Conservation (phyloP, 2,888 invertebrate species). For the Hydropsyche betteni region DNA sequence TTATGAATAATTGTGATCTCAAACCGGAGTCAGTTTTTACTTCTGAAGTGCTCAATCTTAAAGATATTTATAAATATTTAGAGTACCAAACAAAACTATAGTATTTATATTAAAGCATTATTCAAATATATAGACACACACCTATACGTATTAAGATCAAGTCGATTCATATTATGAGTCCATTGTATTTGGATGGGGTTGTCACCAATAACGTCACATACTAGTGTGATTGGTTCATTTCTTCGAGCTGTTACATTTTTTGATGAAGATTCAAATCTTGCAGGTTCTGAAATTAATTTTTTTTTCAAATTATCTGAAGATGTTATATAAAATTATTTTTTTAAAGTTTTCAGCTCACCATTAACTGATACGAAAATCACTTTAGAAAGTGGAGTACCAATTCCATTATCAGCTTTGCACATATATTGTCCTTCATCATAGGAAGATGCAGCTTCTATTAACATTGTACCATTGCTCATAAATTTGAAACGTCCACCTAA, state of each 20-base stretch:
- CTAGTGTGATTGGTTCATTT: constrained; percentile 77
- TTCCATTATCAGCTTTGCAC: constrained; percentile 86
- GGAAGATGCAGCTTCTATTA: constrained; percentile 77
- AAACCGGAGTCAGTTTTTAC: constrained; percentile 80
- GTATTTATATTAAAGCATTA: neutral
- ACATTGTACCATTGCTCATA: constrained; percentile 76
- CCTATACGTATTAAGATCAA: constrained; percentile 77
- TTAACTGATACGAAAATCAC: constrained; percentile 83
- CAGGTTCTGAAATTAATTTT: constrained; percentile 69
- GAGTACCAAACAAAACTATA: neutral
- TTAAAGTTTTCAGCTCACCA: constrained; percentile 65
- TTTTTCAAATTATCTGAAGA: neutral
- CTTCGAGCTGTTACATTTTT: constrained; percentile 82
- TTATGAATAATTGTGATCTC: constrained; percentile 78
- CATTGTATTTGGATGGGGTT: constrained; percentile 83
- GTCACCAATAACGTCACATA: constrained; percentile 85
- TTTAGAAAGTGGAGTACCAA: constrained; percentile 84
- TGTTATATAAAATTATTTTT: neutral
- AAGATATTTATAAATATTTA: neutral
- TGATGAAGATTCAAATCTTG: constrained; percentile 77
- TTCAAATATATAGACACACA: constrained; percentile 54
- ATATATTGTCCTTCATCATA: constrained; percentile 86
- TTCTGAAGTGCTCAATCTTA: constrained; percentile 74
- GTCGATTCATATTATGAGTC: constrained; percentile 77
- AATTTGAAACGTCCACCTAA: constrained; percentile 70